Conservation (phyloP, 2,113 vertebrate species). For the Catagonus wagneri region DNA sequence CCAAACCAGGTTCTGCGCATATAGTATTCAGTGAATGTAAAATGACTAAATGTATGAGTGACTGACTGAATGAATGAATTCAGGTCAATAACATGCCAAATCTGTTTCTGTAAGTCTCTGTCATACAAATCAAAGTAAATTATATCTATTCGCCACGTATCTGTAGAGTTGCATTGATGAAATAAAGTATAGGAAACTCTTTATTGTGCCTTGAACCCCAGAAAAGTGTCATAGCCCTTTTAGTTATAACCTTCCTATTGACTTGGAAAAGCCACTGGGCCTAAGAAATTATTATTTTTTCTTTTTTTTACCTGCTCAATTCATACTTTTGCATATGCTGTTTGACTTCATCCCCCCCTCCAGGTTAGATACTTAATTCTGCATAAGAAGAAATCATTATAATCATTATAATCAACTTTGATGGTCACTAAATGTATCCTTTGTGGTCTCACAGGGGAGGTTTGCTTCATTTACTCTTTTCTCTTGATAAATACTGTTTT, state of each 20-base stretch:
- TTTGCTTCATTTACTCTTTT: conserved; percentile 67
- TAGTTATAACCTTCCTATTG: not conserved
- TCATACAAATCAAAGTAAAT: not conserved
- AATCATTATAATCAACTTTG: conserved; percentile 25
- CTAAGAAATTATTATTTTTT: not conserved
- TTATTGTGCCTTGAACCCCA: not conserved
- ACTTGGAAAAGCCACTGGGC: not conserved
- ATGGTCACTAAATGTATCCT: conserved; percentile 16
- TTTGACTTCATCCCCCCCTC: conserved; percentile 13
- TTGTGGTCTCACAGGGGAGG: conserved; percentile 29
- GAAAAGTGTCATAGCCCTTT: not conserved
- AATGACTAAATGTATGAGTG: not conserved
- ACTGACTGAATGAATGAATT: not conserved
- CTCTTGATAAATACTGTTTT: conserved; percentile 61
- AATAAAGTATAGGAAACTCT: conserved; percentile 40
- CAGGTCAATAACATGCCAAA: not conserved
- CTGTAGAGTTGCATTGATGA: not conserved
- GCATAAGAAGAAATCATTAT: conserved; percentile 38
- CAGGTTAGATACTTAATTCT: conserved; percentile 41
- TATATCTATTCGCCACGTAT: not conserved
- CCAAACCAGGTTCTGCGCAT: not conserved
- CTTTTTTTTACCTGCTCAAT: not conserved
- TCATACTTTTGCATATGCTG: not conserved
- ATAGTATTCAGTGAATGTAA: not conserved
- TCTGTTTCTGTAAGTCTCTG: not conserved